Percentiles rank a stretch among this genome's conserved stretches.
Evolutionary conservation across 1,140 invertebrate genomes (phyloP).

Genomic region (Pseudomyrmex pallidus): DNA sequence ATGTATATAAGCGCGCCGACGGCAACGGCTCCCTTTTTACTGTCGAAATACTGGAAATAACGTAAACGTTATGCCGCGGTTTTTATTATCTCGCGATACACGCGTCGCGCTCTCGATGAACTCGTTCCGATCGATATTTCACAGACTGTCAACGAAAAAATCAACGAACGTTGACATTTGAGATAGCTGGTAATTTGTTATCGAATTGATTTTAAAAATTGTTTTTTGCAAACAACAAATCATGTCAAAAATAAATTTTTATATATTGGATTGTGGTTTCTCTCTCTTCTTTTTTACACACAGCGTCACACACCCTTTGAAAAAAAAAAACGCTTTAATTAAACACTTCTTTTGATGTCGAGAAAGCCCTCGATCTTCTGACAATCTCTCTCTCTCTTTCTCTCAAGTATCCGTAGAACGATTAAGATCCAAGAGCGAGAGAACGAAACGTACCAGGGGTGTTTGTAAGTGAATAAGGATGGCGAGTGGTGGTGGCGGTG

Average conservation of each 20-base stretch:
- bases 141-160: conserved; percentile 25
- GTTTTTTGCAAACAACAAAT: not conserved
- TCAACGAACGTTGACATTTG: not conserved
- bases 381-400: not conserved
- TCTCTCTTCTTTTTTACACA: no score
- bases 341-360: conserved; percentile 4
- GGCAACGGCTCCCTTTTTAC: conserved; percentile 31
- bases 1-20: conserved; percentile 50
- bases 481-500: conserved; percentile 23
- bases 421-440: conserved; percentile 55
- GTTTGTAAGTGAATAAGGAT: conserved; percentile 68
- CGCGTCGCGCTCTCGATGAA: not conserved
- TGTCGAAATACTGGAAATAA: conserved; percentile 20
- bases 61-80: not conserved
- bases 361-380: conserved; percentile 29
- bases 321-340: not conserved
- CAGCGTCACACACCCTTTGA: not conserved
- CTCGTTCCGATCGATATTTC: conserved; percentile 47
- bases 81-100: conserved; percentile 45
- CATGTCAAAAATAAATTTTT: no score
- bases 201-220: conserved; percentile 19
- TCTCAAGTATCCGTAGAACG: conserved; percentile 16
- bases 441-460: conserved; percentile 31
- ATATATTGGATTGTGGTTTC: no score
- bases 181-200: conserved; percentile 2